These are phyloP conservation scores for Parazoanthus atlanticus DNA, from an alignment of 92 coral and sea anemone genomes.

Conservation along the genomic window DNA sequence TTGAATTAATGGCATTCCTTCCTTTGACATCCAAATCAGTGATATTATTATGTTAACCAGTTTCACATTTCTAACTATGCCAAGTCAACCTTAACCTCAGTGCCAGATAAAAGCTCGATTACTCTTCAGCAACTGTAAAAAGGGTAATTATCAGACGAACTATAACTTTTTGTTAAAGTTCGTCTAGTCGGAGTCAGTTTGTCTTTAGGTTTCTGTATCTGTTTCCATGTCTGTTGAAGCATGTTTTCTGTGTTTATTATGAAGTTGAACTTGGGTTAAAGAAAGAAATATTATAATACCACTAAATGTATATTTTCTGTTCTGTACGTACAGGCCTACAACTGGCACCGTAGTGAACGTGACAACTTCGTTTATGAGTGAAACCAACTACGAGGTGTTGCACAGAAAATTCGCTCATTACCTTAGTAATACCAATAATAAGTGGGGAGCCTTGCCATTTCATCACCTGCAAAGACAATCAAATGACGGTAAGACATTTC, in stretches of 20 bases:
- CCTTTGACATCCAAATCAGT: no score
- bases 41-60: no score
- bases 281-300: neutral
- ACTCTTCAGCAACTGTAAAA: no score
- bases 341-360: conserved; percentile 1
- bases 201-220: no score
- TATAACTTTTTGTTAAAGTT: no score
- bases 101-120: no score
- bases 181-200: no score
- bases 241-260: no score
- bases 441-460: conserved; percentile 23
- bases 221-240: neutral
- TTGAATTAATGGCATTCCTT: no score
- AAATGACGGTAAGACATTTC: conserved; percentile 9
- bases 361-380: conserved; percentile 5
- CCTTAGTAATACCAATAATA: neutral
- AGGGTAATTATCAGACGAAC: no score
- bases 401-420: neutral
- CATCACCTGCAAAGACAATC: neutral
- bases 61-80: no score
- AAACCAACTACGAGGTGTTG: conserved; percentile 14
- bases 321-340: neutral
- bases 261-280: neutral
- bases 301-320: neutral
- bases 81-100: no score